These are phyloP conservation scores for Zosterops borbonicus DNA, from an alignment of 2,113 vertebrate species.

Conservation along the genomic window DNA sequence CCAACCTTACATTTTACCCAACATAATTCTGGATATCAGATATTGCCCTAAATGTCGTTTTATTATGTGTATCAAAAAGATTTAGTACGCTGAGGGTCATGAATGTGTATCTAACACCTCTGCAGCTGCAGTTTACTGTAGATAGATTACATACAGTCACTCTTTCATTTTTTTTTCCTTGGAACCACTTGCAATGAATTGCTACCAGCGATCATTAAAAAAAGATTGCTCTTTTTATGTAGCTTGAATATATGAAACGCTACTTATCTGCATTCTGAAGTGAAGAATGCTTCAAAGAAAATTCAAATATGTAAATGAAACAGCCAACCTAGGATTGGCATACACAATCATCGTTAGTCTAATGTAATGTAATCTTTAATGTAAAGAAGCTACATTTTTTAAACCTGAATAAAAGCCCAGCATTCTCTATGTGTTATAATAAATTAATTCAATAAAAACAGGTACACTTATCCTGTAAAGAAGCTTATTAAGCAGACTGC, in stretches of 20 bases:
- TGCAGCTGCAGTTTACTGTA: conserved; percentile 59
- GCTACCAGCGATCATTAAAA: conserved; percentile 71
- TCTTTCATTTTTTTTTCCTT: conserved; percentile 34
- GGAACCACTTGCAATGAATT: conserved; percentile 59
- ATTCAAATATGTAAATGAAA: conserved; percentile 68
- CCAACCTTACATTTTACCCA: conserved; percentile 52
- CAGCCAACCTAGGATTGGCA: conserved; percentile 52
- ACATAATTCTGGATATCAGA: conserved; percentile 70
- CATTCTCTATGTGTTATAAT: conserved; percentile 71
- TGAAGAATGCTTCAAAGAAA: conserved; percentile 64
- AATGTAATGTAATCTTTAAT: conserved; percentile 71
- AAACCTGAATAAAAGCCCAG: conserved; percentile 66
- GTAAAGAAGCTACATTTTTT: conserved; percentile 71
- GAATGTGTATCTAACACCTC: conserved; percentile 66
- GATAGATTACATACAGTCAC: conserved; percentile 56
- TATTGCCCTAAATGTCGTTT: conserved; percentile 69
- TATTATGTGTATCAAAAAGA: conserved; percentile 70
- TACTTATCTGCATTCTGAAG: conserved; percentile 59
- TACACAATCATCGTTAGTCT: conserved; percentile 61
- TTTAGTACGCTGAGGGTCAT: conserved; percentile 56
- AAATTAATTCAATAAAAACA: conserved; percentile 77
- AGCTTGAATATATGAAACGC: conserved; percentile 63
- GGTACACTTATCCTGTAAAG: conserved; percentile 77
- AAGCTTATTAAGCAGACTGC: conserved; percentile 78
- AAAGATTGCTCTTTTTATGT: conserved; percentile 72